Evolutionary conservation across 2,113 vertebrate species (phyloP).

Genomic region (Lanius ludovicianus): DNA sequence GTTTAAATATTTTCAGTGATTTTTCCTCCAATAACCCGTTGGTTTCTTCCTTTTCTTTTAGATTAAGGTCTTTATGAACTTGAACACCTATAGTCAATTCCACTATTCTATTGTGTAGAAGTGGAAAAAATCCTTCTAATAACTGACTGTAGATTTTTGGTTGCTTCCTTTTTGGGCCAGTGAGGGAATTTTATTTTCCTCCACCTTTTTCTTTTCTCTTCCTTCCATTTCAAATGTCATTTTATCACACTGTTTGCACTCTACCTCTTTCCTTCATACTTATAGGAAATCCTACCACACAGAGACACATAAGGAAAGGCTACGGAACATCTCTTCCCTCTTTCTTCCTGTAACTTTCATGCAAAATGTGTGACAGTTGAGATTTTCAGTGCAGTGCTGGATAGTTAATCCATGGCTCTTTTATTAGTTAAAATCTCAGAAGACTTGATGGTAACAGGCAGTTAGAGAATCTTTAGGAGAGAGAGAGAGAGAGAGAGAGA

Average conservation of each 20-base stretch:
- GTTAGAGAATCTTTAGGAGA: background rate
- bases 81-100: background rate
- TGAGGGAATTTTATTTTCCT: background rate
- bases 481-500: background rate
- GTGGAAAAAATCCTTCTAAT: background rate
- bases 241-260: background rate
- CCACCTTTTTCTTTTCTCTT: background rate
- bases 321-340: background rate
- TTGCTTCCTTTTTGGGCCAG: background rate
- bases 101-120: background rate
- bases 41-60: background rate
- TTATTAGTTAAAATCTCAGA: background rate
- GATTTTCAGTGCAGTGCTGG: background rate
- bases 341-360: background rate
- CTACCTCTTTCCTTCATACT: background rate
- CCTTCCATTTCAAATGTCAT: background rate
- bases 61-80: background rate
- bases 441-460: background rate
- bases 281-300: fast-evolving
- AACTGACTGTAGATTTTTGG: background rate
- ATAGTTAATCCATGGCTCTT: background rate
- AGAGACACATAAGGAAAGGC: background rate
- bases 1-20: background rate
- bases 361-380: background rate
- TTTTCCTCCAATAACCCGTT: background rate